Conservation (phyloP, 2,113 vertebrate species). For the Boulengerochromis microlepis region DNA sequence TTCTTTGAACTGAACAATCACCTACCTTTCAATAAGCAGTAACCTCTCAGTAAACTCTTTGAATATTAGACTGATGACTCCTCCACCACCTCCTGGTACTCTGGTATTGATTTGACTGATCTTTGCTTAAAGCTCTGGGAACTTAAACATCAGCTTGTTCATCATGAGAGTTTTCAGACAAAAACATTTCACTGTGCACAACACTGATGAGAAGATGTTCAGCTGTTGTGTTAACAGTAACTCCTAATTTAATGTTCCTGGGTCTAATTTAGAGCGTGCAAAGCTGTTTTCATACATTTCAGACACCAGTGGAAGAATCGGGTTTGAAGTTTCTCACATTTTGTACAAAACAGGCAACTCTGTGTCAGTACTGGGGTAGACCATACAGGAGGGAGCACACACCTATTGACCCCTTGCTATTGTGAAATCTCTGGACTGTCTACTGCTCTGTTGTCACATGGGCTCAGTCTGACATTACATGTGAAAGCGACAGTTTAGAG, state of each 20-base stretch:
- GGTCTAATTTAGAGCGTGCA: not conserved
- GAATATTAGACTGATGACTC: not conserved
- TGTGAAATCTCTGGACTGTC: not conserved
- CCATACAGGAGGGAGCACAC: not conserved
- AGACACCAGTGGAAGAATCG: not conserved
- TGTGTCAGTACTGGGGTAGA: not conserved
- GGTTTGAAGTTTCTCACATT: not conserved
- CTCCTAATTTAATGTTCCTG: not conserved
- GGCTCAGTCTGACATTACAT: not conserved
- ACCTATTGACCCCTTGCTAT: fast-evolving
- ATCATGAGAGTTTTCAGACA: not conserved
- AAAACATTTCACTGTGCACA: not conserved
- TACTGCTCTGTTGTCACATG: not conserved
- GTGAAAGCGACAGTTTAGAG: not conserved
- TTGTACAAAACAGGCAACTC: not conserved
- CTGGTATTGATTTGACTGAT: not conserved
- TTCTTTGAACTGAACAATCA: not conserved
- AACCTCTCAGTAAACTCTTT: not conserved
- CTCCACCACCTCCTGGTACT: not conserved
- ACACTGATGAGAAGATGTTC: not conserved
- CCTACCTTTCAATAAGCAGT: not conserved
- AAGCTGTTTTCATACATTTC: not conserved
- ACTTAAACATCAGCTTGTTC: not conserved
- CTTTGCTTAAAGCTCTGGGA: not conserved
- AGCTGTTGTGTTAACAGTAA: not conserved